Base-by-base conservation (phyloP, 2,113 vertebrate genomes). In the Junco hyemalis region DNA sequence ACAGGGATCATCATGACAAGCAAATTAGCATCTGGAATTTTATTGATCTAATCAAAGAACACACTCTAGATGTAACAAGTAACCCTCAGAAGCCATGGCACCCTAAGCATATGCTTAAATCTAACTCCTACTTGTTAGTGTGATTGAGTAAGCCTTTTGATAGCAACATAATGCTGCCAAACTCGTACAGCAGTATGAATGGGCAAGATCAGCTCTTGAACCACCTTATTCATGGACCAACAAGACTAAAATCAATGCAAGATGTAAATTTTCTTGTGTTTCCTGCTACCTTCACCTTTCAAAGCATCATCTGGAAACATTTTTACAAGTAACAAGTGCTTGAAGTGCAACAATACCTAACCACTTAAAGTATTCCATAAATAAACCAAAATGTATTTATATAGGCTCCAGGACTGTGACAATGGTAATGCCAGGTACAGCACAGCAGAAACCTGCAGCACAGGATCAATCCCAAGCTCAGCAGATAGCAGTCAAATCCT, bases 261-360 rank as follows among this genome's bases (percentile, higher is more conserved):
- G 31, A 64, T 42, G 13, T 25, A 82, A 95, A 53, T 33, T 59
- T 54, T 12, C 2, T 0, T n/a, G 63, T 21, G 57, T 53, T 64
- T 76, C 23, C 38, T 44, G 63, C 36, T 50, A 14, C 38, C 28
- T 45, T 80, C 35, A 28, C 22, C 60, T 77, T 77, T 40, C 23
- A 63, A 83, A 88, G 56, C 31, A 81, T 50, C 48, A 63, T 54
- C 51, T 4, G 0, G 18, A 53, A 70, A 77, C 6, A 2, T 63
- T 86, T 80, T 82, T 15, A 59, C 42, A 91, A 72, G 61, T 48
- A 84, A 81, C 25, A 74, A 83, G 42, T 31, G 38, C 5, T n/a
- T 65, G 6, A 91, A 82, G 40, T 1, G 0, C 20, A 87, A 45
- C 33, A 64, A 42, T 35, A 74, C 0, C 0, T 4, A 82, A 51